Percentiles rank a stretch among this genome's conserved stretches.
Evolutionary conservation across 2,888 invertebrate species (phyloP).

Genomic region (Colostygia pectinataria): DNA sequence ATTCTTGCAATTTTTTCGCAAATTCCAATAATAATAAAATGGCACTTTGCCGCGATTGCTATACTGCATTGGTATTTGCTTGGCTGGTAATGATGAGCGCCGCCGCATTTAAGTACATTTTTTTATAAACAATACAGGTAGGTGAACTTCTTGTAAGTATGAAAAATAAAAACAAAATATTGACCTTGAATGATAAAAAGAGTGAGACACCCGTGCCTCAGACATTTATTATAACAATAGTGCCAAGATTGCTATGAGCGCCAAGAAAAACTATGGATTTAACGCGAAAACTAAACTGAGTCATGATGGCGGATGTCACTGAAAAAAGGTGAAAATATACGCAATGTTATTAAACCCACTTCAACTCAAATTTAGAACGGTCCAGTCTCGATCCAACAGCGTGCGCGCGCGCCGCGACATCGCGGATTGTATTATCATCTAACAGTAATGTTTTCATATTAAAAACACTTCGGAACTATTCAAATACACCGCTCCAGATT

Average conservation of each 20-base stretch:
- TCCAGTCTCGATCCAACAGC: slow-evolving; percentile 68
- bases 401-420: slow-evolving; percentile 65
- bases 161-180: slow-evolving; percentile 3
- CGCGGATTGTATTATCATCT: too few species aligned
- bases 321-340: slow-evolving; percentile 74
- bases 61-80: too few species aligned
- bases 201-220: not conserved
- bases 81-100: too few species aligned
- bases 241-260: slow-evolving; percentile 31
- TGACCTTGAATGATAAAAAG: slow-evolving; percentile 5
- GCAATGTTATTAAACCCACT: slow-evolving; percentile 78
- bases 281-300: slow-evolving; percentile 52
- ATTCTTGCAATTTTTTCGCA: too few species aligned
- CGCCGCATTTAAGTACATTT: too few species aligned
- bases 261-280: slow-evolving; percentile 31
- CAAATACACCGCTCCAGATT: not conserved
- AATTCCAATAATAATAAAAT: too few species aligned
- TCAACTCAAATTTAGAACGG: slow-evolving; percentile 75
- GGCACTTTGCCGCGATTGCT: too few species aligned
- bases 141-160: too few species aligned
- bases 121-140: too few species aligned
- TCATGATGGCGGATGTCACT: slow-evolving; percentile 58
- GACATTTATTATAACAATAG: slow-evolving; percentile 16
- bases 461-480: slow-evolving; percentile 37
- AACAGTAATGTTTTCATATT: slow-evolving; percentile 44